phyloP scores from a whole-genome alignment of 2,797 vertebrate genomes.

The Microctenopoma stevenorrisi region DNA sequence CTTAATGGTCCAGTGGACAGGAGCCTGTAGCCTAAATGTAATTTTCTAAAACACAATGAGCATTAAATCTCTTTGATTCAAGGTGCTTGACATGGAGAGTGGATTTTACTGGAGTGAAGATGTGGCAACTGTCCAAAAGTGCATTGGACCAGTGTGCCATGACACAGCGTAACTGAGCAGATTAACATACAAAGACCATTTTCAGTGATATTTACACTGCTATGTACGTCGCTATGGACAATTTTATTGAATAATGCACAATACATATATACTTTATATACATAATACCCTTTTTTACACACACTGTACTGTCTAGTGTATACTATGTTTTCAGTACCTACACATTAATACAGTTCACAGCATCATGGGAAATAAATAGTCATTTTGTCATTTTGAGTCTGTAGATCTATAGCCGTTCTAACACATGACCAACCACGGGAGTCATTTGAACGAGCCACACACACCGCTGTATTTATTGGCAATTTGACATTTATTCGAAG shows the following conservation, averaged over 20 bases:
- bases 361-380: not conserved
- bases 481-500: constrained; percentile 76
- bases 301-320: not conserved
- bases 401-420: constrained; percentile 17
- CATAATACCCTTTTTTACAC: no score
- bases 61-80: constrained; percentile 47
- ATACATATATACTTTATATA: no score
- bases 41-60: constrained; percentile 33
- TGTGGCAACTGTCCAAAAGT: constrained; percentile 43
- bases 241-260: not conserved
- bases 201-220: constrained; percentile 13
- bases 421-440: constrained; percentile 49
- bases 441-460: constrained; percentile 45
- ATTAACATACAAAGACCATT: constrained; percentile 48
- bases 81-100: constrained; percentile 24
- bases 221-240: constrained; percentile 9
- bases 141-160: constrained; percentile 34
- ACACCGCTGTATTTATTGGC: constrained; percentile 61
- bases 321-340: not conserved
- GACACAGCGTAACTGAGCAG: constrained; percentile 40
- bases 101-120: constrained; percentile 30
- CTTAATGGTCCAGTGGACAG: constrained; percentile 13
- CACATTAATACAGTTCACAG: not conserved
- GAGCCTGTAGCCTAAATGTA: constrained; percentile 13
- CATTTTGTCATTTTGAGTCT: constrained; percentile 15